Conservation (phyloP, 2,797 vertebrate species). For the Dermochelys coriacea region DNA sequence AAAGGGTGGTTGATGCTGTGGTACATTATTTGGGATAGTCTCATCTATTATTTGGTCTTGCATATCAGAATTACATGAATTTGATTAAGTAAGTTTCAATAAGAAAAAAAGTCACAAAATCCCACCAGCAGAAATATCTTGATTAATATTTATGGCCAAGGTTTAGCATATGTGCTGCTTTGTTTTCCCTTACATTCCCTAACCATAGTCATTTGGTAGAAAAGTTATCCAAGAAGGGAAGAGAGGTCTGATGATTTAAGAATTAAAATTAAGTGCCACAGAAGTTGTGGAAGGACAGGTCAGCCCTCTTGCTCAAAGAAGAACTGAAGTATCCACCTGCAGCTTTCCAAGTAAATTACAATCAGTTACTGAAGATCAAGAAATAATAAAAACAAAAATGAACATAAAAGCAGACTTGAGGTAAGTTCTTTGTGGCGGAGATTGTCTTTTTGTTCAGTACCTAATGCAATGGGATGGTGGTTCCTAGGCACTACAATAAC, state of each 20-base stretch:
- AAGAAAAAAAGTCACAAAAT: not conserved
- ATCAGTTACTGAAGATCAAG: not conserved
- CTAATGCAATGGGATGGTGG: not conserved
- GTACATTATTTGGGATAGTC: not conserved
- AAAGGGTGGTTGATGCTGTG: too few species aligned
- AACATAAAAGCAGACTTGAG: not conserved
- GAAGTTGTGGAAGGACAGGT: rapidly evolving
- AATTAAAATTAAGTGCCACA: not conserved
- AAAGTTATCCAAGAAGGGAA: not conserved
- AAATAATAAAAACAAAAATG: not conserved
- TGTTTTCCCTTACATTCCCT: too few species aligned
- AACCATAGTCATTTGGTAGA: too few species aligned
- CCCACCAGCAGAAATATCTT: too few species aligned
- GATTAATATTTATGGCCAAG: not conserved
- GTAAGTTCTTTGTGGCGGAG: not conserved
- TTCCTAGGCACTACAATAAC: not conserved
- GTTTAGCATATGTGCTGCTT: not conserved
- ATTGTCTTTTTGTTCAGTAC: not conserved
- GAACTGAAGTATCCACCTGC: not conserved
- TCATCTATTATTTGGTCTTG: not conserved
- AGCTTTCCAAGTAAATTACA: not conserved
- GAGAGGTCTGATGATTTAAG: not conserved
- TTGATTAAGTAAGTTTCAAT: not conserved
- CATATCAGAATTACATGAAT: not conserved
- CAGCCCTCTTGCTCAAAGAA: not conserved